These are phyloP conservation scores for Alosa alosa DNA, from an alignment of 2,113 vertebrate genomes.

Conservation along the genomic window DNA sequence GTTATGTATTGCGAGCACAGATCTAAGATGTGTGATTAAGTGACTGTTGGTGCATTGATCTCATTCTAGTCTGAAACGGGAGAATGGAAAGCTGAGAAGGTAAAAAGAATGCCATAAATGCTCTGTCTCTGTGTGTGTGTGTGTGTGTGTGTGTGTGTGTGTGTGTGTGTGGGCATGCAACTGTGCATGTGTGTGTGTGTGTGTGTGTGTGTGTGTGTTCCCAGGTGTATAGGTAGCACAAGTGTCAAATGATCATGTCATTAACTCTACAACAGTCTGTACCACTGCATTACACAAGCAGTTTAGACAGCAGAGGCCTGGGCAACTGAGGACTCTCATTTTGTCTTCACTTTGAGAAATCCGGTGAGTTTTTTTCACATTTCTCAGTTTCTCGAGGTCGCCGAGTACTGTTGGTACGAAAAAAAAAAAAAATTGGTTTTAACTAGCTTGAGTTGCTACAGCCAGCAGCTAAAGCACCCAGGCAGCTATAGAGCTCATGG, in stretches of 20 bases:
- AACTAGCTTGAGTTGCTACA: no score
- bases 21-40: background rate
- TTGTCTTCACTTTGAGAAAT: background rate
- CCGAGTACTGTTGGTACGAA: no score
- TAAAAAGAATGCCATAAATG: conserved; percentile 28
- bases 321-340: no score
- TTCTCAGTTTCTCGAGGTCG: no score
- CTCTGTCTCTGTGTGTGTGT: conserved; percentile 16
- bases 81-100: conserved; percentile 50
- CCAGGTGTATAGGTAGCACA: background rate
- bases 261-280: background rate
- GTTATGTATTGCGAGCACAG: no score
- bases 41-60: background rate
- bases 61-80: conserved; percentile 37
- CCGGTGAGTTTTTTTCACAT: no score
- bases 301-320: background rate
- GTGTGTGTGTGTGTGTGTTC: conserved; percentile 1
- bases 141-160: background rate
- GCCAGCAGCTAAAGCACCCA: no score
- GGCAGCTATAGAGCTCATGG: no score
- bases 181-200: background rate
- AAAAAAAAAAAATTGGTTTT: no score
- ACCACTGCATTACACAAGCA: background rate
- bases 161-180: background rate
- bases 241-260: background rate